Evolutionary conservation across 2,113 vertebrate species (phyloP).

Genomic region (Cebidichthys violaceus): DNA sequence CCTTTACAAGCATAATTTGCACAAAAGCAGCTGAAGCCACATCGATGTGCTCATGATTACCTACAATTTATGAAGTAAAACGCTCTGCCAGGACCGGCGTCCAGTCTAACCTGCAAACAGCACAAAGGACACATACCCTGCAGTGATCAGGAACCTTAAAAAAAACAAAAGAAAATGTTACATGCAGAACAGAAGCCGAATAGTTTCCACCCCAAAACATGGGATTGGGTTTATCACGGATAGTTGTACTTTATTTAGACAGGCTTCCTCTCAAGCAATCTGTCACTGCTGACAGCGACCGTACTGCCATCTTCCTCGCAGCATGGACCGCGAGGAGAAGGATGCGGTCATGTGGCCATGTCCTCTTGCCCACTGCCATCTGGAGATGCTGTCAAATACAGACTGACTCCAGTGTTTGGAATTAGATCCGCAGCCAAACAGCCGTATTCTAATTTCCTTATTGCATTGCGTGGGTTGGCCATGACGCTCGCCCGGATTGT

Average conservation of each 20-base stretch:
- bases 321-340: slow-evolving; percentile 26
- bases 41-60: neutral
- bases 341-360: slow-evolving; percentile 61
- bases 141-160: slow-evolving; percentile 16
- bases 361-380: slow-evolving; percentile 72
- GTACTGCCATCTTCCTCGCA: slow-evolving; percentile 51
- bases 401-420: slow-evolving; percentile 48
- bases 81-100: neutral
- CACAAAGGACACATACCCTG: neutral
- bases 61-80: neutral
- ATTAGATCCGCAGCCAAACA: slow-evolving; percentile 55
- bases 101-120: neutral
- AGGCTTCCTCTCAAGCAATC: slow-evolving; percentile 47
- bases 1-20: neutral
- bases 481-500: slow-evolving; percentile 65
- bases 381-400: slow-evolving; percentile 75
- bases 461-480: slow-evolving; percentile 20
- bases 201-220: neutral
- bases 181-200: neutral
- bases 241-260: slow-evolving; percentile 52
- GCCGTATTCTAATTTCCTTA: slow-evolving; percentile 44
- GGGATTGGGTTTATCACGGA: slow-evolving; percentile 17
- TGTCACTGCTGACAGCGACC: slow-evolving; percentile 61
- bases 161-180: slow-evolving; percentile 3
- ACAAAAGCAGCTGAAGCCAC: neutral